Evolutionary conservation across 2,113 vertebrate species (phyloP), one percentile per base, ranked within the genome.

Genomic region (Amazona guildingii): DNA sequence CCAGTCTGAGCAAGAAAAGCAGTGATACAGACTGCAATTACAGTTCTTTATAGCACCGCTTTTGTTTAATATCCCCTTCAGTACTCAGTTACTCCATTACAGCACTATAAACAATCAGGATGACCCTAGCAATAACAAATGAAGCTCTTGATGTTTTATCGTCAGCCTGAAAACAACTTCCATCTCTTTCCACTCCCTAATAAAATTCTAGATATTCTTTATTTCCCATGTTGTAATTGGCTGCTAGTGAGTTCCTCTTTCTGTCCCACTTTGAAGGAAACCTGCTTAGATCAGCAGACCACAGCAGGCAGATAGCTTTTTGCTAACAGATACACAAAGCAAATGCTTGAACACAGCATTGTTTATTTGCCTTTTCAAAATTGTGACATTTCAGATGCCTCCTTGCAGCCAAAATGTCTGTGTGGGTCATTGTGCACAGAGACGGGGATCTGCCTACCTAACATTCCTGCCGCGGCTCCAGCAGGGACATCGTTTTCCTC

Each of bases 341-440:
- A 4, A 96, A 76, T 48, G 46, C 88, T 89, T 64, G 69, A 97
- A 97, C 29, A 77, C 83, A 83, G 79, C 41, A 27, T 77, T 96
- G 78, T 92, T 95, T 96, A 96, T 95, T 92, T 95, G 84, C 77
- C 85, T 96, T 94, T 88, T 73, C 87, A 93, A 92, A 92, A 87
- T 76, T 76, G 89, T 94, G 92, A 95, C 96, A 95, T 94, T 96
- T 97, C 83, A 95, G 93, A 86, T 80, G 62, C 17, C 78, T 93
- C 63, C 84, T 81, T 86, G 91, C 72, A 91, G 95, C 81, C 87
- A 90, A 94, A 85, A 74, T 0, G 13, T 79, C 92, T 94, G 77
- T 48, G 73, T 75, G 85, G 94, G 79, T 80, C 91, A 74, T 68
- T 87, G 86, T 94, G 70, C 2, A 4, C 59, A 33, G 46, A 88